Evolutionary conservation across 2,888 invertebrate species (phyloP), one percentile per base, ranked within the genome.

Genomic region (Synanthedon formicaeformis): DNA sequence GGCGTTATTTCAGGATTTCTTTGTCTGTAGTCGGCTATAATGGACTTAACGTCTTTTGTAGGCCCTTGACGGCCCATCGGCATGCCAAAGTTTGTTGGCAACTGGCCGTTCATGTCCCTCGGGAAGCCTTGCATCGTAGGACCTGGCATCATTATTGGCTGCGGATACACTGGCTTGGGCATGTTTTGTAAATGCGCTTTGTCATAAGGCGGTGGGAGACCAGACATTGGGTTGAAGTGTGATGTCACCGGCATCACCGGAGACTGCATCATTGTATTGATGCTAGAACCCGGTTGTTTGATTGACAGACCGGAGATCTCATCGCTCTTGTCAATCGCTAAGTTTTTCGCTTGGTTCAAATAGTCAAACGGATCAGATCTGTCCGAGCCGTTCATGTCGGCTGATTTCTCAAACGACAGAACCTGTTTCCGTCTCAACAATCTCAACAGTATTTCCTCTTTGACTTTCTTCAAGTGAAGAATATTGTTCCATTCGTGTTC

Each of bases 401-500:
- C 68, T 0, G 82, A 71, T 54, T 85, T 87, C 55, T 87, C 87
- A 52, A 81, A 87, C 0, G 85, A 78, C 11, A 92, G 65, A 2
- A 93, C 88, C 63, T 93, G 92, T 64, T 92, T 91, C 62, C 91
- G 90, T 56, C 95, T 88, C 55, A 93, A 87, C 41, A 96, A 78
- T 59, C 95, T 86, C 6, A 93, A 80, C 51, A 93, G 81, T 18
- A 95, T 90, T 69, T 96, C 95, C 68, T 96, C 94, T 80, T 96
- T 96, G 3, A 95, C 89, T 73, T 95, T 95, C 71, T 94, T 94
- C 60, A 95, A 82, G 66, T 94, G 92, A 12, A 96, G 75, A 53
- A 96, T 92, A 56, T 93, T 92, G 72, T 96, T 95, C 93, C 95
- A 94, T 75, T 96, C 96, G 63, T 92, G 90, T 80, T 96, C 96